Evolutionary conservation across 2,113 vertebrate genomes (phyloP).

Genomic region (Microtus oregoni): DNA sequence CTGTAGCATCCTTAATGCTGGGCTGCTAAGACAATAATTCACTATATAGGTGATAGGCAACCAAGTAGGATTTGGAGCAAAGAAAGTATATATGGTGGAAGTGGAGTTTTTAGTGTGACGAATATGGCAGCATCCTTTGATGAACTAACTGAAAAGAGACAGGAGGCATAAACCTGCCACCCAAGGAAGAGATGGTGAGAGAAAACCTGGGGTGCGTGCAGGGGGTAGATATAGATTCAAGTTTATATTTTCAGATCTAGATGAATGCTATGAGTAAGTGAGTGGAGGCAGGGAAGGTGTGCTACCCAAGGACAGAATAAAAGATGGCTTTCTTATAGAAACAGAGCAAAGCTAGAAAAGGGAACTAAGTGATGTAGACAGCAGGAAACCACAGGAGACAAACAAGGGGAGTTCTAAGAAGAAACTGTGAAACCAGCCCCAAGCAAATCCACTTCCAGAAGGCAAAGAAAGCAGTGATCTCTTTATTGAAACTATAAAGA

Average conservation of each 20-base stretch:
- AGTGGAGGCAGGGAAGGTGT: accelerated
- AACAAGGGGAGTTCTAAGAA: not conserved
- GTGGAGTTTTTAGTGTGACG: not conserved
- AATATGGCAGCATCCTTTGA: constrained; percentile 14
- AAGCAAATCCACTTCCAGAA: constrained; percentile 15
- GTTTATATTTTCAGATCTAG: not conserved
- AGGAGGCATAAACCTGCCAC: not conserved
- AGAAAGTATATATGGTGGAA: not conserved
- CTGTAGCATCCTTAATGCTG: not conserved
- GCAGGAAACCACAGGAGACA: not conserved
- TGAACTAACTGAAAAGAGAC: not conserved
- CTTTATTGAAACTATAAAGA: not conserved
- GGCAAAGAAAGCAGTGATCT: not conserved
- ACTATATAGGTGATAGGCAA: not conserved
- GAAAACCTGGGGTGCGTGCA: not conserved
- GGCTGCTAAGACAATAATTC: not conserved
- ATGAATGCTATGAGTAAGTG: not conserved
- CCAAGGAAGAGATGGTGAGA: not conserved
- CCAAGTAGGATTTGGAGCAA: not conserved
- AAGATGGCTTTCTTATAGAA: not conserved
- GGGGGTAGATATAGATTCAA: not conserved
- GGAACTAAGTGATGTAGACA: not conserved
- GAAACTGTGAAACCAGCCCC: not conserved
- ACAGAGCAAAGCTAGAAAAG: not conserved
- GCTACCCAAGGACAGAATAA: not conserved